Conservation (phyloP, 2,888 invertebrate species). For the Lucinisca nassula region DNA sequence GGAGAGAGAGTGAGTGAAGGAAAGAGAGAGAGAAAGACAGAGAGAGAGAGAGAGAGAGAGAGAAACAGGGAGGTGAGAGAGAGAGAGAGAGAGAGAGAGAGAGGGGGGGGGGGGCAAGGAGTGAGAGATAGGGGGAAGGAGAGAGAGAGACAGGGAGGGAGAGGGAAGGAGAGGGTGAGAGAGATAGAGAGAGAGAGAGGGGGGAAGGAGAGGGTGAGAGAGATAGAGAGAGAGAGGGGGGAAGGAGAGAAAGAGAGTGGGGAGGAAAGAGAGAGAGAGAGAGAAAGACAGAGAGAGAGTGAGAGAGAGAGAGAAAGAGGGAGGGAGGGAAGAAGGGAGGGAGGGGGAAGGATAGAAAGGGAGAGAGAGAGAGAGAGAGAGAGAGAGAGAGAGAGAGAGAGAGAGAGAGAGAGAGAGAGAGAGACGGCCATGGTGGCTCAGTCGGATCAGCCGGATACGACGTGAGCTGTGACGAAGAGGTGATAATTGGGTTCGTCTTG, state of each 20-base stretch:
- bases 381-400: constrained; percentile 9
- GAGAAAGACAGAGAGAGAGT: constrained; percentile 3
- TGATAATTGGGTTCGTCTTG: too few species aligned
- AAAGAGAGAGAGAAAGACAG: not conserved
- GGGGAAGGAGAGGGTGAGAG: not conserved
- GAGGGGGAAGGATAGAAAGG: not conserved
- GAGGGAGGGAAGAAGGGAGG: not conserved
- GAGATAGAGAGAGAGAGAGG: constrained; percentile 9
- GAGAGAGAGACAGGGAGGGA: not conserved
- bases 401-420: too few species aligned
- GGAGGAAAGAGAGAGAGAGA: not conserved
- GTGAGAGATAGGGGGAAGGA: not conserved
- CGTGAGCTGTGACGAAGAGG: too few species aligned
- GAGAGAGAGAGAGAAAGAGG: not conserved
- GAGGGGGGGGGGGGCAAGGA: not conserved
- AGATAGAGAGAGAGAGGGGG: not conserved
- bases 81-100: not conserved
- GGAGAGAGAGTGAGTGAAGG: not conserved
- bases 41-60: constrained; percentile 1
- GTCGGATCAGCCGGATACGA: too few species aligned
- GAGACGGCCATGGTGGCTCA: too few species aligned
- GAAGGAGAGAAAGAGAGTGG: not conserved
- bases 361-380: not conserved
- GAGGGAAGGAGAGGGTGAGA: not conserved
- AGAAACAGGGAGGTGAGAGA: not conserved